Base-by-base conservation (phyloP, 2,113 vertebrate species). In the Amia ocellicauda region DNA sequence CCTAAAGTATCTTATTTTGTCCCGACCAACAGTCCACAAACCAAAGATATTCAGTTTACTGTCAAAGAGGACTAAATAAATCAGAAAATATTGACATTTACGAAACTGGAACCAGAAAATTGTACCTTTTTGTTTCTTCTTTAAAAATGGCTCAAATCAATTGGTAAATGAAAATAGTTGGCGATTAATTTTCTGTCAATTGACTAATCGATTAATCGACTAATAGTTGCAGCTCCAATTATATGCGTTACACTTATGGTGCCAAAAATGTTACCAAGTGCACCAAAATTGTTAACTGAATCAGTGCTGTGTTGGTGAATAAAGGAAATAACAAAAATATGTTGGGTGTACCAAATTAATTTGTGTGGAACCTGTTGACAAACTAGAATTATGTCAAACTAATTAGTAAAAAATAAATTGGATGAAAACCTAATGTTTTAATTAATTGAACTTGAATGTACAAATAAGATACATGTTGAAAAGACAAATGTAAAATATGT, bases 41-140 rank as follows among this genome's bases (percentile, higher is more conserved):
- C 41, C 41, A 42, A 42, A 42, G 41, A 47, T 5, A 47, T 47
- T 47, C 5, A 47, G 5, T 47, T 47, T 17, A 47, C 45, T 47
- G 45, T 47, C 45, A 47, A 17, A 47, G 45, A 47, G 45, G 45
- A 47, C 45, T 47, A 47, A 47, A 47, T 13, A 47, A 47, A 17
- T n/a, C 16, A 47, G 45, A 47, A 47, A 47, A 47, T 47, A 47
- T 47, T 47, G 14, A 47, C 45, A 47, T 47, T 17, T 47, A 17
- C 14, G 45, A 47, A 47, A 17, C 45, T 47, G 4, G 16, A 47
- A 47, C 16, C 45, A 47, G 16, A 47, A n/a, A 7, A 17, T 17
- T 47, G 3, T 47, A 17, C 3, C 19, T 5, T 47, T 47, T 7
- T 5, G 14, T 5, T 47, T 47, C n/a, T n/a, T n/a, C n/a, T n/a